Evolutionary conservation across 2,888 invertebrate genomes (phyloP).

Genomic region (Stenodera caucasica): DNA sequence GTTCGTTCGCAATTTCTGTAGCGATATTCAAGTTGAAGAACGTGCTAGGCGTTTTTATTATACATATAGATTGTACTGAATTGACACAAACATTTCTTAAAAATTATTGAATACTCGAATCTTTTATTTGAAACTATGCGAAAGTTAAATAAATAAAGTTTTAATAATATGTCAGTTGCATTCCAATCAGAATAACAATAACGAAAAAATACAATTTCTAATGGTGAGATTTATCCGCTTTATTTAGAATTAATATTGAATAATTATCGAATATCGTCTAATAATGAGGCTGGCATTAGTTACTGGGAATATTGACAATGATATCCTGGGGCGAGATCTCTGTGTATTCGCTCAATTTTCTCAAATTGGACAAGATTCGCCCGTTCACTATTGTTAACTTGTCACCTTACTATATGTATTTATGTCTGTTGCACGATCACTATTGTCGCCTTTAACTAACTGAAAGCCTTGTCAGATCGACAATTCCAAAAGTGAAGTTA

Average conservation of each 20-base stretch:
- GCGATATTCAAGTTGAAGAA: too few species aligned
- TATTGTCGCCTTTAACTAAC: background rate
- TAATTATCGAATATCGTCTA: conserved; percentile 32
- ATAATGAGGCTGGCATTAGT: conserved; percentile 26
- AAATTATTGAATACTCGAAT: background rate
- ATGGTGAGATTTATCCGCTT: too few species aligned
- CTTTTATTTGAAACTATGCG: too few species aligned
- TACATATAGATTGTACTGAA: background rate
- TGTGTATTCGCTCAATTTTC: conserved; percentile 2
- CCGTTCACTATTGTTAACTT: conserved; percentile 1
- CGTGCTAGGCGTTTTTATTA: too few species aligned
- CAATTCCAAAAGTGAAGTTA: too few species aligned
- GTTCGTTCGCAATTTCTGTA: too few species aligned
- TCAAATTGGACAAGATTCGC: conserved; percentile 11
- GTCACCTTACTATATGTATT: conserved; percentile 1
- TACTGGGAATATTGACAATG: background rate
- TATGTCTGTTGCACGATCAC: conserved; percentile 3
- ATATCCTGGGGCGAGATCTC: background rate
- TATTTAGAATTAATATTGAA: conserved; percentile 32
- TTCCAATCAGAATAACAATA: too few species aligned
- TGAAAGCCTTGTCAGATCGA: too few species aligned
- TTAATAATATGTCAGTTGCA: too few species aligned
- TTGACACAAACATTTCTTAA: background rate
- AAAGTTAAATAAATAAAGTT: too few species aligned
- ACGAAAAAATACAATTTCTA: background rate